Evolutionary conservation across 2,113 vertebrate genomes (phyloP), one percentile per base, ranked within the genome.

Genomic region (Accipiter cooperii): DNA sequence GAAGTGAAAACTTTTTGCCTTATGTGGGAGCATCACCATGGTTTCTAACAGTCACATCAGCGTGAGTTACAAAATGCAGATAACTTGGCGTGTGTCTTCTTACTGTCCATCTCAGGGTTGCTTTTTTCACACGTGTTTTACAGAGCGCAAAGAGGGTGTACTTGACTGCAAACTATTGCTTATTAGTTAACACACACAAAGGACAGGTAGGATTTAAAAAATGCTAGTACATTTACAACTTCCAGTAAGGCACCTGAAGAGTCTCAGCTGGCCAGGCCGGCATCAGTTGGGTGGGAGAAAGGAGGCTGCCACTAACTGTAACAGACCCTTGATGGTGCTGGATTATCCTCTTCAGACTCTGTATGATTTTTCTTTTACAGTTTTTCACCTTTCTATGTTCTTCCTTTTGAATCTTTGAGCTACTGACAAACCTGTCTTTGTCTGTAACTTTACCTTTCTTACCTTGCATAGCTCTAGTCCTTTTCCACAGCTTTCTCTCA

Each of bases 101-200:
- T 75, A 21, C 19, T 2, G 5, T 81, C 24, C 8, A 22, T 36
- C 31, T 57, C 13, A 20, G 16, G 9, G 29, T 38, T 8, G 8
- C 49, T 88, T 57, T 64, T 31, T 71, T 86, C 34, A 20, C 1
- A 0, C 0, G 2, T 2, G 0, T 22, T 64, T 73, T 47, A 36
- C 18, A 20, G 29, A 47, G 10, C 51, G 47, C 38, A 49, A 29
- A 64, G 63, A 28, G 14, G 20, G 17, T 69, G 10, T 65, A 19
- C 18, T 44, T 69, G 29, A 36, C 18, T 55, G 17, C 34, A 63
- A 70, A n/a, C 26, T 24, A 9, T 17, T 77, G 17, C 54, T 54
- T 40, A 22, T 31, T 38, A 38, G 24, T 57, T 51, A 8, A 31
- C 4, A 14, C 1, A 2, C 47, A 44, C 12, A 54, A 68, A 64